Conservation (phyloP, 2,888 invertebrate genomes). For the Mythimna loreyi region DNA sequence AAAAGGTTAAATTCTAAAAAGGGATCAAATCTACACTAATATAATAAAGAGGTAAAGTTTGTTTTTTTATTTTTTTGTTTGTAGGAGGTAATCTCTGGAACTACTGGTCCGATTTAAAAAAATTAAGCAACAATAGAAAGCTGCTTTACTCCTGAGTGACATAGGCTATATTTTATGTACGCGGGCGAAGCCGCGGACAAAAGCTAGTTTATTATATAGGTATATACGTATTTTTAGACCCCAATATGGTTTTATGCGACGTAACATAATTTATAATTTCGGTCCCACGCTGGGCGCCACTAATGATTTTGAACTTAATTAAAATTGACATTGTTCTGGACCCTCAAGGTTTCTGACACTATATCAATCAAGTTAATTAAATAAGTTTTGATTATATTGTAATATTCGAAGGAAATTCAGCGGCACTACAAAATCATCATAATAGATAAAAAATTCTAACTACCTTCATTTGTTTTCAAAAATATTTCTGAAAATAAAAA, state of each 20-base stretch:
- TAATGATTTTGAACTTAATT: slow-evolving; percentile 38
- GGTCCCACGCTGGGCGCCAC: slow-evolving; percentile 60
- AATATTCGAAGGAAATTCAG: neutral
- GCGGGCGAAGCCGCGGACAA: no score
- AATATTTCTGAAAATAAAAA: neutral
- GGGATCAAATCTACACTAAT: no score
- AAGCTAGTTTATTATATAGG: no score
- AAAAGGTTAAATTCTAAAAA: neutral
- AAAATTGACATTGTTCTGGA: slow-evolving; percentile 26
- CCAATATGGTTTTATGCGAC: slow-evolving; percentile 13
- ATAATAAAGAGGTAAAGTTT: no score
- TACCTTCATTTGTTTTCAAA: neutral
- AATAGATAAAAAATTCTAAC: neutral
- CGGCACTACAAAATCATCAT: neutral
- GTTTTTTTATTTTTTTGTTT: no score
- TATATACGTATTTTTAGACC: slow-evolving; percentile 31
- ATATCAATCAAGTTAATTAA: slow-evolving; percentile 30
- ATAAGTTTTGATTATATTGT: slow-evolving; percentile 1
- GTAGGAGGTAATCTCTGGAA: no score
- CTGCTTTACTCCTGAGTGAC: no score
- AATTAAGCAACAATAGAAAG: no score
- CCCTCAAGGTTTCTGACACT: slow-evolving; percentile 6
- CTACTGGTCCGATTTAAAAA: no score
- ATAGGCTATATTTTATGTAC: no score
- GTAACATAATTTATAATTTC: slow-evolving; percentile 20